Percentiles rank a stretch among this genome's conserved stretches.
These are phyloP conservation scores for Bombycilla garrulus DNA, from an alignment of 2,113 vertebrate genomes.

Conservation along the genomic window DNA sequence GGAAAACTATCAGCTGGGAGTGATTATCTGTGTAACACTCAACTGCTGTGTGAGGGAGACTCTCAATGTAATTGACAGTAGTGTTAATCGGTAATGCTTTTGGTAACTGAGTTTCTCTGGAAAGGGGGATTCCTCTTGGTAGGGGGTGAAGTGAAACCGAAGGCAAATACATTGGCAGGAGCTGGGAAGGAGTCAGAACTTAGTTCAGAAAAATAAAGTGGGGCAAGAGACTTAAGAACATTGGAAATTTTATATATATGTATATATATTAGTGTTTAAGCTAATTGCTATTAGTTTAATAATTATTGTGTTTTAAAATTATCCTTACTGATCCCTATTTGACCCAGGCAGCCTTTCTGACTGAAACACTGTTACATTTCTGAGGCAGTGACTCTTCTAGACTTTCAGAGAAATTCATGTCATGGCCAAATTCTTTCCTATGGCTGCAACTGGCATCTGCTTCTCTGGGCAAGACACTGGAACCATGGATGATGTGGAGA, in stretches of 20 bases:
- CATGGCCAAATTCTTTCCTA: background rate
- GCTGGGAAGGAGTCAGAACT: background rate
- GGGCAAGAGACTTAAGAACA: background rate
- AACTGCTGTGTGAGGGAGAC: background rate
- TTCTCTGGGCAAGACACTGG: background rate
- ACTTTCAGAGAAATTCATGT: background rate
- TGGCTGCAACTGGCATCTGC: background rate
- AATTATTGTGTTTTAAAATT: background rate
- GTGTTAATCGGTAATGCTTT: background rate
- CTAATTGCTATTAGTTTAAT: slow-evolving; percentile 14
- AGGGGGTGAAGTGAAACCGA: background rate
- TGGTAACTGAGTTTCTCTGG: background rate
- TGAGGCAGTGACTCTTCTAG: background rate
- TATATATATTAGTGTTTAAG: slow-evolving; percentile 7
- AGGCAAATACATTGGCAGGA: background rate
- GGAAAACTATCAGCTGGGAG: background rate
- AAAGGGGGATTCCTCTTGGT: background rate
- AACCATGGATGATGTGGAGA: background rate
- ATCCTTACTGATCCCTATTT: background rate
- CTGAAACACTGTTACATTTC: background rate
- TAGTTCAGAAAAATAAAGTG: background rate
- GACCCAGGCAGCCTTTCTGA: slow-evolving; percentile 28
- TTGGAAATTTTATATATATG: background rate
- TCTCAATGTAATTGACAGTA: background rate
- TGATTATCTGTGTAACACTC: background rate